Evolutionary conservation across 1,140 invertebrate genomes (phyloP).

Genomic region (Adelges cooleyi): DNA sequence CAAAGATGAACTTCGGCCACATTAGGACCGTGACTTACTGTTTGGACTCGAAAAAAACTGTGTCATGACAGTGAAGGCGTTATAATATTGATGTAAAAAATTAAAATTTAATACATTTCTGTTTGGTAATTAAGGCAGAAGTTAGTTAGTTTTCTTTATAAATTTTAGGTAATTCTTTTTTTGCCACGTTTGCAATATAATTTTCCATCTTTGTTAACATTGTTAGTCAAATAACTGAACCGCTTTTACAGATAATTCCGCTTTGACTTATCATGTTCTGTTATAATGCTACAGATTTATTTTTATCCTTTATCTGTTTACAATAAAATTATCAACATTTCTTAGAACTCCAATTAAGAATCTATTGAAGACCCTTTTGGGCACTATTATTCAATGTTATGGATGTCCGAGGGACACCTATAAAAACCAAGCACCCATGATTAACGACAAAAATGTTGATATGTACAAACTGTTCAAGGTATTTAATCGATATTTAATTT

Average conservation of each 20-base stretch:
- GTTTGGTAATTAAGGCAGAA: too few relatives aligned
- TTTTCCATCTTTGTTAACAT: too few relatives aligned
- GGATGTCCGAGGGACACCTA: slow-evolving; percentile 91
- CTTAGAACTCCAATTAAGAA: slow-evolving; percentile 74
- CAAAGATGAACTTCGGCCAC: slow-evolving; percentile 73
- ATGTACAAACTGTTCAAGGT: slow-evolving; percentile 75
- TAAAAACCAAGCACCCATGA: slow-evolving; percentile 87
- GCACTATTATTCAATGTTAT: slow-evolving; percentile 96
- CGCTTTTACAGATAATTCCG: too few relatives aligned
- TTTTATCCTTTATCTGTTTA: too few relatives aligned
- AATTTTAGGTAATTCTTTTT: too few relatives aligned
- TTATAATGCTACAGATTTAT: too few relatives aligned
- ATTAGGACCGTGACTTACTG: slow-evolving; percentile 81
- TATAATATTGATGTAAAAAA: slow-evolving; percentile 54
- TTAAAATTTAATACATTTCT: too few relatives aligned
- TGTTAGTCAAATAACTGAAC: too few relatives aligned
- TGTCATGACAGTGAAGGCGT: slow-evolving; percentile 45
- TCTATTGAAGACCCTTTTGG: slow-evolving; percentile 85
- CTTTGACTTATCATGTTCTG: too few relatives aligned
- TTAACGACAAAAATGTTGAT: slow-evolving; percentile 80
- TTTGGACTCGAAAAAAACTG: slow-evolving; percentile 52
- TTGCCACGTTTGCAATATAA: too few relatives aligned
- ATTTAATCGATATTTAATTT: slow-evolving; percentile 15
- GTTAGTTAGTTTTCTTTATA: too few relatives aligned
- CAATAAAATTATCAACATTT: slow-evolving; percentile 31